Conservation (phyloP, 2,797 vertebrate genomes). For the Scarus forsteni region DNA sequence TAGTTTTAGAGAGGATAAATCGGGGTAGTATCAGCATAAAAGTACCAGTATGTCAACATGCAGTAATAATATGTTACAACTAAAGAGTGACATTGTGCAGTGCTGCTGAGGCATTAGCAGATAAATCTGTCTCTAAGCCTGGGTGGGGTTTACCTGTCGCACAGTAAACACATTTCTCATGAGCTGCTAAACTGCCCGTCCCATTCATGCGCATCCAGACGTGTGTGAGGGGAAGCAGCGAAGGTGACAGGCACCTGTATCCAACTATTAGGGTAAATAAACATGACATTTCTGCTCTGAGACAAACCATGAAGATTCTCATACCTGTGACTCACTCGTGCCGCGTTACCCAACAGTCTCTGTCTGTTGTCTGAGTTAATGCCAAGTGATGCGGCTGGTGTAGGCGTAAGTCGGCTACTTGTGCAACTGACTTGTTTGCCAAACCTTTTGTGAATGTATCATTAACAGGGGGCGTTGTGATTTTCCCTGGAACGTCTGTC, state of each 20-base stretch:
- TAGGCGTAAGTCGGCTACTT: no score
- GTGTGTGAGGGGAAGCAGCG: constrained; percentile 24
- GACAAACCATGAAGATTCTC: constrained; percentile 23
- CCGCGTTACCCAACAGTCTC: constrained; percentile 31
- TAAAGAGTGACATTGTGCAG: neutral
- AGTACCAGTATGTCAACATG: neutral
- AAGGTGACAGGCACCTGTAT: constrained; percentile 21
- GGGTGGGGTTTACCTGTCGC: constrained; percentile 23
- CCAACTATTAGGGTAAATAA: constrained; percentile 12
- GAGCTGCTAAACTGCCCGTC: neutral
- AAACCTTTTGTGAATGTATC: no score
- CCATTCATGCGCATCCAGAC: constrained; percentile 11
- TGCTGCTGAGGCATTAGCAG: neutral
- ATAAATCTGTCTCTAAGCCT: constrained; percentile 23
- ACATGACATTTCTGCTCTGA: constrained; percentile 14
- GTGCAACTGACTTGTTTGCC: no score
- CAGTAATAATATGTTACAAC: neutral
- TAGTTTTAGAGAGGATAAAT: no score
- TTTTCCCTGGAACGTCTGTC: no score
- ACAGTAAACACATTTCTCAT: constrained; percentile 30
- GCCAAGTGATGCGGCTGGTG: constrained; percentile 4
- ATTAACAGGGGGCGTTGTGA: no score
- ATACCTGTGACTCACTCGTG: constrained; percentile 49
- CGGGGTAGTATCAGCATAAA: no score
- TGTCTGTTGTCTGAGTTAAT: constrained; percentile 25